A percentile compares a stretch with the other conserved stretches of the same genome.
phyloP scores from a whole-genome alignment of 1,140 invertebrate species.

The Heliconius nattereri region DNA sequence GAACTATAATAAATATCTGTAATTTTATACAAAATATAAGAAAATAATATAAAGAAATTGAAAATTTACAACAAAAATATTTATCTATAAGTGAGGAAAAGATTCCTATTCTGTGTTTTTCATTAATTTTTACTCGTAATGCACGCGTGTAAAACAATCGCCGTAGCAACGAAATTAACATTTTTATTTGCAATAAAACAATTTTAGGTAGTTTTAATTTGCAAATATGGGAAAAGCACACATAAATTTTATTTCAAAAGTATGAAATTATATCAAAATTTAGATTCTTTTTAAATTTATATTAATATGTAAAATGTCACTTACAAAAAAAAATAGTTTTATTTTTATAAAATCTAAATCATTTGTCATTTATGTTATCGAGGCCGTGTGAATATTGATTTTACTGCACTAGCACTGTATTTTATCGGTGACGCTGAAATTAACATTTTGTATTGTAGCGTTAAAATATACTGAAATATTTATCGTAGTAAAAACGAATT shows the following conservation, averaged over 20 bases:
- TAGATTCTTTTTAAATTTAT: too few relatives aligned
- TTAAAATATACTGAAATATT: background rate
- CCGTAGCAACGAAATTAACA: background rate
- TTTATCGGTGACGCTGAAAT: background rate
- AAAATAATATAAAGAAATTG: too few relatives aligned
- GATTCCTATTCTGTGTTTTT: background rate
- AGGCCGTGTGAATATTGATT: slow-evolving; percentile 1
- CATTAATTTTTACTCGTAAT: background rate
- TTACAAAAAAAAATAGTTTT: background rate
- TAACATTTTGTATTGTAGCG: background rate
- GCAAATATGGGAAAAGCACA: too few relatives aligned
- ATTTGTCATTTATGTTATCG: background rate
- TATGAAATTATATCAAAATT: too few relatives aligned
- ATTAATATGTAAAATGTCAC: too few relatives aligned
- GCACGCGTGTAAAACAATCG: background rate
- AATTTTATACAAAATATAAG: too few relatives aligned
- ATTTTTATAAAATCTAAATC: background rate
- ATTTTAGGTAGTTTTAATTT: background rate
- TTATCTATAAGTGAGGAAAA: too few relatives aligned
- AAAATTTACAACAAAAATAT: too few relatives aligned
- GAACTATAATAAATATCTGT: too few relatives aligned
- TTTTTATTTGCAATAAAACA: background rate
- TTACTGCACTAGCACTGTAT: background rate
- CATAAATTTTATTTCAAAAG: too few relatives aligned
- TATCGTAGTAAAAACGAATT: background rate